Evolutionary conservation across 2,888 invertebrate species (phyloP), one percentile per base, ranked within the genome.

Genomic region (Idaea straminata): DNA sequence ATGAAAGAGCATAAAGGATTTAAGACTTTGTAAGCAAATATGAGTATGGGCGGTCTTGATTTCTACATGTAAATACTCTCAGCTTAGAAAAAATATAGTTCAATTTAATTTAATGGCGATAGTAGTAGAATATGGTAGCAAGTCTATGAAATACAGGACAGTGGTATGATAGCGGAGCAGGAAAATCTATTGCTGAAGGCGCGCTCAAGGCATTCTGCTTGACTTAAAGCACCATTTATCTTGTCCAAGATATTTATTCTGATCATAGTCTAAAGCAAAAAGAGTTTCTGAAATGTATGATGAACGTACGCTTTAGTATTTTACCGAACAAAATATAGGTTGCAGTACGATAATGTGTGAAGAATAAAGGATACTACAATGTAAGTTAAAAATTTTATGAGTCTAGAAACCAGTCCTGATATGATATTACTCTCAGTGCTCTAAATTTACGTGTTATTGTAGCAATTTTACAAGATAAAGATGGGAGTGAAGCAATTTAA

Each of bases 301-400:
- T 5, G 36, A 13, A 47, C 4, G 47, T 47, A 47, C 47, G 47
- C 47, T 47, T 47, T 47, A 47, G 13, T 47, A 47, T 47, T 47
- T 47, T 47, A 47, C 47, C 3, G 13, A 47, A 47, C 47, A 47
- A 47, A 47, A 47, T 47, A 47, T 47, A 47, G 47, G 47, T 47
- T 47, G 13, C 13, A 47, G 47, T 47, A 47, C 47, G 47, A 47
- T 47, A 47, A 47, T 47, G 13, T 47, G 47, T 47, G 47, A 47
- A 47, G 47, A 47, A 47, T 47, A 47, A 47, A 47, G 47, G 47
- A 47, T 47, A 47, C 47, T 47, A 47, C 47, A 47, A 47, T 47
- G 47, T 47, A 47, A 47, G 47, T 47, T 47, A 47, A 4, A 47
- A 47, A 47, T 47, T 7, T 47, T 47, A 47, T 47, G 47, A 13